A percentile compares a stretch with the other conserved stretches of the same genome.
These are phyloP conservation scores for Agrenia bidenticulata DNA, from an alignment of 2,888 invertebrate genomes.

Conservation along the genomic window DNA sequence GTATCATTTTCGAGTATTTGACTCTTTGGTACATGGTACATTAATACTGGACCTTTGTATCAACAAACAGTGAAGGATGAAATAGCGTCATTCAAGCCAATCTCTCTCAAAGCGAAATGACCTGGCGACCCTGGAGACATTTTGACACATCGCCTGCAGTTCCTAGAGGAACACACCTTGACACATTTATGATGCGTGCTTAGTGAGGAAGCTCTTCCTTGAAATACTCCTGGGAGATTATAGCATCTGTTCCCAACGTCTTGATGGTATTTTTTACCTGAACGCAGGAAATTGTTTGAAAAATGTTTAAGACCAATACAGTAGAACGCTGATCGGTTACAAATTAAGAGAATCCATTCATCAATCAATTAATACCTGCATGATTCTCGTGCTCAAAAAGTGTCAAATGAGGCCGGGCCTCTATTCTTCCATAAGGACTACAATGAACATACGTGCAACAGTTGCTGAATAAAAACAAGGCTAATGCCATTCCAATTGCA, in stretches of 20 bases:
- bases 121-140: constrained; percentile 45
- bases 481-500: background rate
- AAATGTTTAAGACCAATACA: too few relatives aligned
- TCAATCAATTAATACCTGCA: constrained; percentile 25
- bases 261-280: constrained; percentile 42
- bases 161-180: constrained; percentile 39
- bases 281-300: constrained; percentile 18
- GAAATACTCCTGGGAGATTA: constrained; percentile 45
- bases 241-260: constrained; percentile 45
- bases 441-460: background rate
- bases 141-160: constrained; percentile 40
- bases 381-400: constrained; percentile 38
- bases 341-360: background rate
- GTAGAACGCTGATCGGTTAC: too few relatives aligned
- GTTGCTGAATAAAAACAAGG: background rate
- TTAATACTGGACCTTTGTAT: background rate
- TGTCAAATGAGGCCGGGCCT: constrained; percentile 32
- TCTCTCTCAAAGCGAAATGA: constrained; percentile 40
- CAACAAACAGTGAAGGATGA: constrained; percentile 45
- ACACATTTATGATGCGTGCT: constrained; percentile 44
- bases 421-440: constrained; percentile 4
- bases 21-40: background rate
- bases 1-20: background rate
- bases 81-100: constrained; percentile 45
- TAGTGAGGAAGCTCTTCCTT: constrained; percentile 44